Conservation (phyloP, 1,140 invertebrate genomes). For the Maconellicoccus hirsutus region DNA sequence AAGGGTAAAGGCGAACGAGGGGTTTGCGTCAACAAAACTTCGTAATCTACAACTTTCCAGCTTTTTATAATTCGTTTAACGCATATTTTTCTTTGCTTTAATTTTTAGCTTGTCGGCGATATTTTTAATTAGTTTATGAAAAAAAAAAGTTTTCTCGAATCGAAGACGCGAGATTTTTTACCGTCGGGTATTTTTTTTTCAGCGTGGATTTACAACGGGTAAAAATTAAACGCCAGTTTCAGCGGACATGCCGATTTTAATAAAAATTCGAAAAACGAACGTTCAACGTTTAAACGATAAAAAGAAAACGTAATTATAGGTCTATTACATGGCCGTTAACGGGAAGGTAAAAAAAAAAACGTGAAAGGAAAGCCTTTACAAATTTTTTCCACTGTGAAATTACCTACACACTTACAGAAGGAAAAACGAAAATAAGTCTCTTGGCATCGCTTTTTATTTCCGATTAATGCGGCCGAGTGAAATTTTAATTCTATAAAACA, state of each 20-base stretch:
- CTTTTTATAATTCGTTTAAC: conserved; percentile 9
- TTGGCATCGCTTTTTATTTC: not conserved
- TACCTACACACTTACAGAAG: not conserved
- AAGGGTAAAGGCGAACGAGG: not conserved
- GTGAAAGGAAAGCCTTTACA: conserved; percentile 1
- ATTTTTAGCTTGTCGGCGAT: conserved; percentile 3
- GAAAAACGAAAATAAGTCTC: not conserved
- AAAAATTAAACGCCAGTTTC: not conserved
- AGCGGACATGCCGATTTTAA: not conserved
- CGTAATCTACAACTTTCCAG: conserved; percentile 7
- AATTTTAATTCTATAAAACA: not conserved
- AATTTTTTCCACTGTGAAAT: conserved; percentile 7
- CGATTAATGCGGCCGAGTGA: not conserved
- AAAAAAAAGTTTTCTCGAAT: not conserved
- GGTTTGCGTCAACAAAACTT: not conserved
- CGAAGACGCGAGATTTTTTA: too few relatives aligned
- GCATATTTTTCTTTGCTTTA: conserved; percentile 9
- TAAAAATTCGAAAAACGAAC: not conserved
- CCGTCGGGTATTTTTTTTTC: too few relatives aligned
- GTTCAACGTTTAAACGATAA: not conserved
- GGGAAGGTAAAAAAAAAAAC: too few relatives aligned
- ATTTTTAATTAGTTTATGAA: conserved; percentile 1
- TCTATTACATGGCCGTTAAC: conserved; percentile 2
- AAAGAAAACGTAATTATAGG: conserved; percentile 4
- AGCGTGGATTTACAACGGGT: too few relatives aligned